These are phyloP conservation scores for Drosophila rhopaloa DNA, from an alignment of 1,140 invertebrate species.

Conservation along the genomic window DNA sequence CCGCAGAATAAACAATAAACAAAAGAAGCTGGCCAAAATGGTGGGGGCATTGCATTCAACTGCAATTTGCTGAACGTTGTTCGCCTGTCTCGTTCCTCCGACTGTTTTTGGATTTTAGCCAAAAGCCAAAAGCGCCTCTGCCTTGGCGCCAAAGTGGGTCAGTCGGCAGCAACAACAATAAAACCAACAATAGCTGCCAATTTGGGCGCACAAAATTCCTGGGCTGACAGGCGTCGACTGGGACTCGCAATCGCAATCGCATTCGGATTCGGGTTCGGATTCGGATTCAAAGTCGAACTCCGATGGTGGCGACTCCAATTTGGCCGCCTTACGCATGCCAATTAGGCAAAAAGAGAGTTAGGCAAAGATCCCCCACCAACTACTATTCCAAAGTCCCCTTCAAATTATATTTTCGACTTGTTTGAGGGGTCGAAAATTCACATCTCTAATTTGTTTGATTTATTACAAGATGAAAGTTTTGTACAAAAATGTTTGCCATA, in stretches of 20 bases:
- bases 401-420: background rate
- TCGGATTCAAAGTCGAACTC: slow-evolving; percentile 23
- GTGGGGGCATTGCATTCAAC: slow-evolving; percentile 28
- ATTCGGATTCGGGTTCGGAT: slow-evolving; percentile 7
- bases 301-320: slow-evolving; percentile 38
- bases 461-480: no score
- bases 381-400: background rate
- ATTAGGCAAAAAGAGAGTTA: slow-evolving; percentile 47
- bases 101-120: slow-evolving; percentile 76
- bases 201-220: slow-evolving; percentile 78
- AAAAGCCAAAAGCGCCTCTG: slow-evolving; percentile 51
- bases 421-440: background rate
- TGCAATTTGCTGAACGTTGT: slow-evolving; percentile 58
- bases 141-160: slow-evolving; percentile 75
- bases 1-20: slow-evolving; percentile 36
- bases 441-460: background rate
- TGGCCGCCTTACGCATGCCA: slow-evolving; percentile 71
- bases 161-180: slow-evolving; percentile 38
- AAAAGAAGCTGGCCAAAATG: slow-evolving; percentile 28
- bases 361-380: slow-evolving; percentile 1
- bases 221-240: slow-evolving; percentile 68
- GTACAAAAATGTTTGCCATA: background rate
- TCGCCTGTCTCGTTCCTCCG: slow-evolving; percentile 38
- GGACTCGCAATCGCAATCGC: slow-evolving; percentile 36
- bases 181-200: slow-evolving; percentile 74